Conservation (phyloP, 1,140 invertebrate species). For the Oryctes rhinoceros region DNA sequence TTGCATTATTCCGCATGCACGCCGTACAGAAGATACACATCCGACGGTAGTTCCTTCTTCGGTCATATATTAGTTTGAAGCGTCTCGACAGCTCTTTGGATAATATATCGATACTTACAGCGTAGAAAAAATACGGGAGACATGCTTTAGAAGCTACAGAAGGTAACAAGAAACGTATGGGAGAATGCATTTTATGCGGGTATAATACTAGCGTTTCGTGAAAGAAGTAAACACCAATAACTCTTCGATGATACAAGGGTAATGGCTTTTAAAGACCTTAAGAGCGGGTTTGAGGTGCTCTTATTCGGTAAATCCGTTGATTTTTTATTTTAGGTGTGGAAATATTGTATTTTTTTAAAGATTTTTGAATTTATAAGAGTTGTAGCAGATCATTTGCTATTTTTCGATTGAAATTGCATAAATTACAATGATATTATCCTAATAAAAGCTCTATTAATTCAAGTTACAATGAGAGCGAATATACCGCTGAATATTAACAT, state of each 20-base stretch:
- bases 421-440: too few relatives aligned
- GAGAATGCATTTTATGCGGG: neutral
- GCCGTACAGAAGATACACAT: neutral
- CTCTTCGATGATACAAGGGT: neutral
- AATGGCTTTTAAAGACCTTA: too few relatives aligned
- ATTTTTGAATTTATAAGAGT: too few relatives aligned
- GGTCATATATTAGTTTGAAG: neutral
- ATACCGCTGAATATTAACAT: too few relatives aligned
- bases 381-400: too few relatives aligned
- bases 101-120: slow-evolving; percentile 3
- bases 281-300: too few relatives aligned
- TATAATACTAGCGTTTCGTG: neutral
- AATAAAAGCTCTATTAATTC: too few relatives aligned
- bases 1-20: slow-evolving; percentile 14
- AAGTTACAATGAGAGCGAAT: too few relatives aligned
- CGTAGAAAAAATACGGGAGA: neutral
- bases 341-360: too few relatives aligned
- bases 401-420: too few relatives aligned
- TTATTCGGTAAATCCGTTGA: too few relatives aligned
- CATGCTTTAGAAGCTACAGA: neutral
- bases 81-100: neutral
- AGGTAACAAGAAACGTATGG: neutral
- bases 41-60: neutral
- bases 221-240: slow-evolving; percentile 2
- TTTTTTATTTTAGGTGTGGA: too few relatives aligned